phyloP scores from a whole-genome alignment of 30 jellyfish, hydroid and myxozoan genomes.

The Cassiopea xamachana region DNA sequence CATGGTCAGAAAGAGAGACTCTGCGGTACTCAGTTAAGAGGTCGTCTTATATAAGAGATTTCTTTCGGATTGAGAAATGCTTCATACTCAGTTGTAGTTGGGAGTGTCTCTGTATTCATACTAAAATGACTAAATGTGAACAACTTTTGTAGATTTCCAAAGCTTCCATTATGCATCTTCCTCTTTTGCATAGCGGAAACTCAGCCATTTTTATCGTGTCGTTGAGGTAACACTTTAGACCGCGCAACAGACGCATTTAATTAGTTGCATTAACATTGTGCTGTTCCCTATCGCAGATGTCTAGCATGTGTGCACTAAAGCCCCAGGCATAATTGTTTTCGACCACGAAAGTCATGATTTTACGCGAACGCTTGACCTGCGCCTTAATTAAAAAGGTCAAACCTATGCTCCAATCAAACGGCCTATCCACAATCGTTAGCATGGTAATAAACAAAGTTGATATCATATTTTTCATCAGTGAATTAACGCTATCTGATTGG shows the following conservation, averaged over 20 bases:
- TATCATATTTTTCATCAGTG: conserved; percentile 45
- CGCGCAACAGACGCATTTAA: neutral
- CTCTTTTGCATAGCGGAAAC: too few relatives aligned
- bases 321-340: neutral
- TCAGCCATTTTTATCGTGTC: too few relatives aligned
- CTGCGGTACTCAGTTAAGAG: too few relatives aligned
- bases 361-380: conserved; percentile 22
- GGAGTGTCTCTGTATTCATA: too few relatives aligned
- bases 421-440: conserved; percentile 41
- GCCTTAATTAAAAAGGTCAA: conserved; percentile 60
- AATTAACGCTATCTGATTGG: conserved; percentile 55
- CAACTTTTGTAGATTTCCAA: too few relatives aligned
- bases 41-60: too few relatives aligned
- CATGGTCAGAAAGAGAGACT: too few relatives aligned
- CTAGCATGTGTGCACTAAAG: conserved; percentile 22
- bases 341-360: neutral
- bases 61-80: too few relatives aligned
- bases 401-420: conserved; percentile 58
- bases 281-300: neutral
- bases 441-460: conserved; percentile 70
- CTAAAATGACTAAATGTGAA: too few relatives aligned
- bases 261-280: neutral
- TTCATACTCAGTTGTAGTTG: too few relatives aligned
- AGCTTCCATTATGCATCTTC: too few relatives aligned
- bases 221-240: neutral